Evolutionary conservation across 2,113 vertebrate genomes (phyloP), one percentile per base, ranked within the genome.

Genomic region (Nerophis lumbriciformis): DNA sequence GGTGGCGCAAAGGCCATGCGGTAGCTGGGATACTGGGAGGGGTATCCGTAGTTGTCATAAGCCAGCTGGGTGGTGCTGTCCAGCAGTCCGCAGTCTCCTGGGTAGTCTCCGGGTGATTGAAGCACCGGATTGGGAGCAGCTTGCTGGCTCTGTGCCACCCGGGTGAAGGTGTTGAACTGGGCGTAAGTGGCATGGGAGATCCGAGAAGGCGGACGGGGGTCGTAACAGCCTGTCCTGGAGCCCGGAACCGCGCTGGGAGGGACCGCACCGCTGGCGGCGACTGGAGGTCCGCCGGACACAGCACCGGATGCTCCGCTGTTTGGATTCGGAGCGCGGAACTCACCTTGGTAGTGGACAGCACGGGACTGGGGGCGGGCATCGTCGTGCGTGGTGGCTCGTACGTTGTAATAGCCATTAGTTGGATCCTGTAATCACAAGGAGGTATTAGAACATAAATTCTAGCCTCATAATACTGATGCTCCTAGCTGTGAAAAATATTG

Each of bases 321-420:
- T 0, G 83, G 80, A 64, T 90, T 91, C 1, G 80, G 79, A 19
- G 88, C 57, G 0, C 95, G 93, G 66, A 95, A 97, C 66, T 98
- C 95, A 14, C 85, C 87, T 1, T 92, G 68, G 67, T 96, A 97
- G 28, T 94, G 91, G 62, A 95, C 83, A 0, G 93, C 83, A 61
- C 93, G 91, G 15, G 93, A 93, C 5, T 92, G 86, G 0, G 94
- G 91, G 0, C 93, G 92, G 0, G 82, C 84, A 45, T 97, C 95
- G 0, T 97, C 94, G 0, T 98, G 95, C 59, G 87, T 89, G 44
- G 90, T 90, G 48, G 95, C 95, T 0, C 94, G 91, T 16, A 98
- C 95, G 0, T 98, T 97, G 91, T 98, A 97, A 87, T 97, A 98
- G 69, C 95, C 95, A 0, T 98, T 97, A 69, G 95, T 97, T 47